Base-by-base conservation (phyloP, 2,888 invertebrate species). In the Clusia tigrina region DNA sequence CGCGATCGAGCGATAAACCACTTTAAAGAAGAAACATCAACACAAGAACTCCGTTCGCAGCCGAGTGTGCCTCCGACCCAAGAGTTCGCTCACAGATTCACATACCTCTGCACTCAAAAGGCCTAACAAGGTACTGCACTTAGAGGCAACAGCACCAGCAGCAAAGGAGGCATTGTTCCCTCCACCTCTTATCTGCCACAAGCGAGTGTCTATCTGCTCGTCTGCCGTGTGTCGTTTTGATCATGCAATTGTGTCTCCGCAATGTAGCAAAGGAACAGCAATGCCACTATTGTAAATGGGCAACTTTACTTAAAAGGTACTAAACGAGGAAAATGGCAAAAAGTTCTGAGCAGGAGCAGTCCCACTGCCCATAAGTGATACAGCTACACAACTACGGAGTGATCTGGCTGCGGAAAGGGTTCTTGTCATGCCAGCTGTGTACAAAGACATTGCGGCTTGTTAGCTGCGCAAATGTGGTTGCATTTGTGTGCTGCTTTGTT, bases 1-100 rank as follows among this genome's bases (percentile, higher is more conserved):
- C 77, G 71, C 78, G 77, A 76, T 75, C 73, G 68, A 68, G 71
- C 75, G 75, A 77, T 78, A 75, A 76, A 76, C 75, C 73, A 76
- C 74, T 74, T 74, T 77, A 72, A 74, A 77, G 76, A 76, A 77
- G 75, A 71, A 70, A 69, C n/a, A n/a, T n/a, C n/a, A n/a, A n/a
- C n/a, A n/a, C 42, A 48, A 48, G 22, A 18, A 48, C 48, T 22
- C 22, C 15, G 2, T 48, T 5, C 42, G 25, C n/a, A 23, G 20
- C n/a, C 22, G 23, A 55, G n/a, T 18, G 6, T 42, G 3, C 6
- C 12, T 42, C 3, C 3, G n/a, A 3, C 42, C 48, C 20, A n/a
- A n/a, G 22, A 48, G 18, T n/a, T n/a, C n/a, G 10, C 42, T 20
- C 48, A 48, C 48, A 48, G 5, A 3, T 48, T 65, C 54, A 62